Base-by-base conservation (phyloP, 37 sponge, comb jelly and placozoan genomes). In the Corticium candelabrum region DNA sequence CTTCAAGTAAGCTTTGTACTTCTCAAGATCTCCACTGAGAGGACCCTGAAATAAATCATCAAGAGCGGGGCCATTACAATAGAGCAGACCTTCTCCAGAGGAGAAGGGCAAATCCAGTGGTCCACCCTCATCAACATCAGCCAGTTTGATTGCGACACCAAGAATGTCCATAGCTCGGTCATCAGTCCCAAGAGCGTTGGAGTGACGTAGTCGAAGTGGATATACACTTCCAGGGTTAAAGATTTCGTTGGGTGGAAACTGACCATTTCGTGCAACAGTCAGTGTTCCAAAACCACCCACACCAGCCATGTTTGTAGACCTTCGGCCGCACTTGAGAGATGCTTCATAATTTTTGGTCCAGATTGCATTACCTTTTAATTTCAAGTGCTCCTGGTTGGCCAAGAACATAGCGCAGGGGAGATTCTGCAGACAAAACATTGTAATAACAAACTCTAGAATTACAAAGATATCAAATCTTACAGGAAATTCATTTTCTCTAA, bases 121-220 rank as follows among this genome's bases (percentile, higher is more conserved):
- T 27, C 62, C 62, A 21, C 62, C 62, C 21, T 50, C 62, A 21
- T 50, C 62, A 21, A 50, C 62, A 21, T 50, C 62, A 21, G 62
- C 62, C 15, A 50, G 21, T 21, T 50, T 50, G 62, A 50, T 11
- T 21, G 62, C 62, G 62, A 50, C 62, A 21, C 62, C 62, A 21
- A 11, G 62, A 27, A 50, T 50, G 21, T 50, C 62, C 15, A 50
- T 11, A 50, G 15, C 11, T 21, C 62, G 62, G 21, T 50, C 62
- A 21, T 50, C 11, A 32, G n/a, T 4, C 62, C 15, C 21, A 29
- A n/a, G n/a, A 27, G 57, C 30, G 71, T 68, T 29, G 67, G 72
- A 36, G 79, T 68, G 71, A 78, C 41, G 79, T 27, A 68, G 72
- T 68, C 79, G 62, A 50, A 50, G 62, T 21, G 62, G 62, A 50